A percentile compares a stretch with the other conserved stretches of the same genome.
Conservation (phyloP, 1,140 invertebrate species). For the Caerostris extrusa region DNA sequence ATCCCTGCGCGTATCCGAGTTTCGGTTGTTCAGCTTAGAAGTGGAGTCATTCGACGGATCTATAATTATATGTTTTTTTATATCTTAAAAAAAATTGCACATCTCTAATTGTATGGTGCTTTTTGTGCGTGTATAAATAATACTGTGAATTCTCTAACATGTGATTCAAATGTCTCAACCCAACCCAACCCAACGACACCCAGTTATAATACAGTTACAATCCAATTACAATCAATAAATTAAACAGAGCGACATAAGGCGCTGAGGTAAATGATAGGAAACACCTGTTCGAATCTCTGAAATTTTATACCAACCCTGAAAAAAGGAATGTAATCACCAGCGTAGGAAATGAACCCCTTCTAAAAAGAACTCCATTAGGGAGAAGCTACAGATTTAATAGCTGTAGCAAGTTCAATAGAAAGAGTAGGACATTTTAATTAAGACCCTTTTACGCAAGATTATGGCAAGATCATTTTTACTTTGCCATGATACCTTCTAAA, state of each 20-base stretch:
- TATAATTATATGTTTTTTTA: too few relatives aligned
- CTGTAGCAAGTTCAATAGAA: background rate
- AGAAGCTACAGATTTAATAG: background rate
- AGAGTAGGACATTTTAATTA: constrained; percentile 18
- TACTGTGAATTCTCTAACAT: too few relatives aligned
- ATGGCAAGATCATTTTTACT: background rate
- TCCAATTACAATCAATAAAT: constrained; percentile 20
- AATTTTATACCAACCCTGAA: background rate
- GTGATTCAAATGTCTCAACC: too few relatives aligned
- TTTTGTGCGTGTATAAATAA: too few relatives aligned
- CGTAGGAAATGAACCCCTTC: background rate
- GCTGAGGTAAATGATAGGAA: constrained; percentile 3
- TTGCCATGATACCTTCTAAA: background rate
- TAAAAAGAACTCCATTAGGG: background rate
- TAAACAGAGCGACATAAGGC: background rate
- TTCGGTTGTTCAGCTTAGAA: too few relatives aligned
- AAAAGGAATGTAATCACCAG: background rate
- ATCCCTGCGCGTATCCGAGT: too few relatives aligned
- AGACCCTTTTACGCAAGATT: background rate
- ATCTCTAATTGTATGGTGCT: too few relatives aligned
- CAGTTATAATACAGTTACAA: too few relatives aligned
- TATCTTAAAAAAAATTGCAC: too few relatives aligned
- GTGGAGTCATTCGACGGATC: too few relatives aligned
- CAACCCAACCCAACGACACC: too few relatives aligned
- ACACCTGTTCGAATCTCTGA: background rate